Evolutionary conservation across 2,888 invertebrate species (phyloP).

Genomic region (Gastracanthus pulcherrimus): DNA sequence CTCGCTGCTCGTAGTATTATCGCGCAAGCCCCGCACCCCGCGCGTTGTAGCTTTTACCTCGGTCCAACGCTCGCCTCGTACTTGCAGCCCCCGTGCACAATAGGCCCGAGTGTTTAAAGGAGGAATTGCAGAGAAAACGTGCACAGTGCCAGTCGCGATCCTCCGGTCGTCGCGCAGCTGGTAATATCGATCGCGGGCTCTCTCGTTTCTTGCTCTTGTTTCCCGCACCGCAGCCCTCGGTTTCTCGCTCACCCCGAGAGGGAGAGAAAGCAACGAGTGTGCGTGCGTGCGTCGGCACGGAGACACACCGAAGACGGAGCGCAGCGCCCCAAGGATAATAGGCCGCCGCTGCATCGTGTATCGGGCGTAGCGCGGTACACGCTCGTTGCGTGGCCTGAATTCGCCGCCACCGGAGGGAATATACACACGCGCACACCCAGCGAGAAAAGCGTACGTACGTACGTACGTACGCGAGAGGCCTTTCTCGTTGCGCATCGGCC

Average conservation of each 20-base stretch:
- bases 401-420: conserved; percentile 18
- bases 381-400: conserved; percentile 8
- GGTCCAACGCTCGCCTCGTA: too few relatives aligned
- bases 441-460: too few relatives aligned
- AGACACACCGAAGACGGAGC: too few relatives aligned
- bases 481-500: conserved; percentile 7
- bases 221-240: too few relatives aligned
- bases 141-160: background rate
- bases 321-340: conserved; percentile 27
- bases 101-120: too few relatives aligned
- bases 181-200: conserved; percentile 15
- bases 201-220: background rate
- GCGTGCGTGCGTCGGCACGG: too few relatives aligned
- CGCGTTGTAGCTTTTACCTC: too few relatives aligned
- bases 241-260: too few relatives aligned
- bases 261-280: background rate
- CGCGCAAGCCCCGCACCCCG: too few relatives aligned
- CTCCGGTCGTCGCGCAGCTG: conserved; percentile 12
- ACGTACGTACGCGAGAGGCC: conserved; percentile 4
- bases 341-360: background rate
- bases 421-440: too few relatives aligned
- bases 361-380: too few relatives aligned
- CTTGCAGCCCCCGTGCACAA: too few relatives aligned
- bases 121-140: background rate
- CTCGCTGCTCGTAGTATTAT: background rate